Base-by-base conservation (phyloP, 2,888 invertebrate genomes). In the Glaucopsyche alexis region DNA sequence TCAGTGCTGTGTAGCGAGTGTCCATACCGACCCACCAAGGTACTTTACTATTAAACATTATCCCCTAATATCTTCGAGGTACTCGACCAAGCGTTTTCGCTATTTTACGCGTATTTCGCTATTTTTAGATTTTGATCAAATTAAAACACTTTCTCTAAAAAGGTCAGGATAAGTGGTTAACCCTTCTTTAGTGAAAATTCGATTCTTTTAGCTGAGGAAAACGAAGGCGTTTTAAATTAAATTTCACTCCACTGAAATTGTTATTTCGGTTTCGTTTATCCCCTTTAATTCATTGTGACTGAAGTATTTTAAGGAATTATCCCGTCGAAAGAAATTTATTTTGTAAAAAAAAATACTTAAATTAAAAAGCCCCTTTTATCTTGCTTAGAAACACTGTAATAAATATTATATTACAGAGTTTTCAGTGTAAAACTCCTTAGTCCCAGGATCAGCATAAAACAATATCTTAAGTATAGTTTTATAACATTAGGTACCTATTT, bases 1-100 rank as follows among this genome's bases (percentile, higher is more conserved):
- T 89, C 84, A 86, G 91, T 90, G 90, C 82, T 83, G 91, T 91
- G 90, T 91, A 67, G 19, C 49, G 49, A 89, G 90, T 90, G 91
- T 87, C 81, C 81, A 81, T 84, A 82, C 81, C 77, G 84, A 81
- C 77, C 74, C 77, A 75, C 81, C 82, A 88, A 90, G 90, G 90
- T 90, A 89, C 80, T 79, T 55, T 0, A 9, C 55, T 11, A 11
- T 55, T 55, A 19, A 8, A 52, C 16, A 9, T 55, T 29, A 29
- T 29, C 5, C 19, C 55, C 11, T 55, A 55, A 55, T 55, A n/a
- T 52, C 16, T 55, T 55, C 11, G 16, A 19, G 11, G 19, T 9
- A 8, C n/a, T 52, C n/a, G n/a, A n/a, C n/a, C 11, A 19, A 55
- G 42, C 5, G 42, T 42, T 40, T 40, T 5, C 42, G 3, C 47